phyloP scores from a whole-genome alignment of 1,140 invertebrate genomes.

The Kradibia gibbosae region DNA sequence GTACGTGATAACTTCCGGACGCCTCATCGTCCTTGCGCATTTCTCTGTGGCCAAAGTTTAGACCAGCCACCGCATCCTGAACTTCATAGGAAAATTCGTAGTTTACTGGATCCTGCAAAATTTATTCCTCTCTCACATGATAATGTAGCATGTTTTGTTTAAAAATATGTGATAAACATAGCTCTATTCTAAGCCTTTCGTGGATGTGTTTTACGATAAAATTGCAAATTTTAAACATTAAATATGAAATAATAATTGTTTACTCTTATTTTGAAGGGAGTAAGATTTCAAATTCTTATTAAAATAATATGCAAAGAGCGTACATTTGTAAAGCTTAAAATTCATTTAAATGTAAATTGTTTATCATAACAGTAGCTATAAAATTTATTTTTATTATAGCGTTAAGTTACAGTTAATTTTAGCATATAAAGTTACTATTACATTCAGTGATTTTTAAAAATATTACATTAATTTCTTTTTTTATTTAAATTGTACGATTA shows the following conservation, averaged over 20 bases:
- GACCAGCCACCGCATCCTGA: constrained; percentile 73
- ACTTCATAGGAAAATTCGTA: constrained; percentile 81
- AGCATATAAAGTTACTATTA: no score
- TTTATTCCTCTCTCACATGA: neutral
- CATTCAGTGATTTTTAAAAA: no score
- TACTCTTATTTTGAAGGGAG: constrained; percentile 10
- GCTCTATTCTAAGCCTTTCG: neutral
- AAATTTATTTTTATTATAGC: neutral
- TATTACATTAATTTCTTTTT: no score
- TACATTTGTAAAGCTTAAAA: neutral
- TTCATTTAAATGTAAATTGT: neutral
- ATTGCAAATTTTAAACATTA: neutral
- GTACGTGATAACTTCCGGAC: constrained; percentile 77
- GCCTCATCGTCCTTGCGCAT: constrained; percentile 77
- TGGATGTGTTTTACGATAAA: neutral
- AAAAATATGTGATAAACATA: no score
- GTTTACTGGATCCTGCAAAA: constrained; percentile 76
- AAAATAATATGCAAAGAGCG: neutral
- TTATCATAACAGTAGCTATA: neutral
- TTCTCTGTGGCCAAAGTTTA: constrained; percentile 79
- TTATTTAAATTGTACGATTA: no score
- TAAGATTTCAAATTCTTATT: neutral
- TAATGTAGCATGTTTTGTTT: no score
- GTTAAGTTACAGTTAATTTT: no score
- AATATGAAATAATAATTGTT: neutral